These are phyloP conservation scores for Scomber scombrus DNA, from an alignment of 2,113 vertebrate genomes.

Conservation along the genomic window DNA sequence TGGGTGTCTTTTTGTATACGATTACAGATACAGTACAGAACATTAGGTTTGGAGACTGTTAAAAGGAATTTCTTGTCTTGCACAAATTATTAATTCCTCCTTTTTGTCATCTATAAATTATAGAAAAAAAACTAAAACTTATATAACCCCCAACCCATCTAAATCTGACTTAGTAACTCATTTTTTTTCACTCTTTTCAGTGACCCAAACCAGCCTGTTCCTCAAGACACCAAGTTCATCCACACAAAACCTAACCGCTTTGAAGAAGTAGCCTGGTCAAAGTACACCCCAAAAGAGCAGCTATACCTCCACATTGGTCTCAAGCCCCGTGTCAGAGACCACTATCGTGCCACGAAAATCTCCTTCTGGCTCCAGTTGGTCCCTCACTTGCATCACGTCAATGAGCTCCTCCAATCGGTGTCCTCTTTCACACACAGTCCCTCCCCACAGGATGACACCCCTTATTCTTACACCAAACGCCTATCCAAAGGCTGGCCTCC, in stretches of 20 bases:
- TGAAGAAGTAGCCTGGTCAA: conserved; percentile 98
- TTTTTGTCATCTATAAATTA: background rate
- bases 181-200: conserved; percentile 77
- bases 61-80: conserved; percentile 4
- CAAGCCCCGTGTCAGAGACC: conserved; percentile 93
- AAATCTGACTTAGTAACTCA: conserved; percentile 9
- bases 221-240: conserved; percentile 98
- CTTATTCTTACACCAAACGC: conserved; percentile 92
- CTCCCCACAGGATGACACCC: conserved; percentile 93
- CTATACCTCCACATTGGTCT: conserved; percentile 97
- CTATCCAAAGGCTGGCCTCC: conserved; percentile 90
- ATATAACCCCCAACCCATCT: conserved; percentile 9
- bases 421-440: conserved; percentile 97
- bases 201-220: conserved; percentile 96
- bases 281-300: conserved; percentile 97
- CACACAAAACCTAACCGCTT: conserved; percentile 98
- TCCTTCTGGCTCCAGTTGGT: conserved; percentile 98
- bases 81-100: conserved; percentile 15
- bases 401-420: conserved; percentile 94
- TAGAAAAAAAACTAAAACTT: background rate
- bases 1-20: background rate
- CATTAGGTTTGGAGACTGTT: background rate
- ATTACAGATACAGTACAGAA: background rate
- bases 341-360: conserved; percentile 97
- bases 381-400: conserved; percentile 94